Conservation (phyloP, 2,888 invertebrate genomes). For the Philaethria dido region DNA sequence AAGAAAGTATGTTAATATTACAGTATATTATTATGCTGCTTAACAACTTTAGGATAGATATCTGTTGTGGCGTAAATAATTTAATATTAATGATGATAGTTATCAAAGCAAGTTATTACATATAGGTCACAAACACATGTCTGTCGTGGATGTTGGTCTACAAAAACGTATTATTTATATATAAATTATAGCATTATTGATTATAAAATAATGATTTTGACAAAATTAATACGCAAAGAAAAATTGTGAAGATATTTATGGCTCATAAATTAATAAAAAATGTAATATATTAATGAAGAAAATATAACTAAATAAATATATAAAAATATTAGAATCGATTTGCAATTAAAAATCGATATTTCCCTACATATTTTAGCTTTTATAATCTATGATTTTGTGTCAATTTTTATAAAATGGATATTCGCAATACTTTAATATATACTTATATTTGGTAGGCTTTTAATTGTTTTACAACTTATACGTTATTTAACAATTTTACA, state of each 20-base stretch:
- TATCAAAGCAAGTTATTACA: neutral
- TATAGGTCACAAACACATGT: neutral
- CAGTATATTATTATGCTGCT: constrained; percentile 2
- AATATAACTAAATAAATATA: neutral
- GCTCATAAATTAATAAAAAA: too few relatives aligned
- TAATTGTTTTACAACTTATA: too few relatives aligned
- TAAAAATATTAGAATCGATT: neutral
- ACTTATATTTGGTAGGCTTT: too few relatives aligned
- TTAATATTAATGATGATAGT: constrained; percentile 8
- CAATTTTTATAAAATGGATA: too few relatives aligned
- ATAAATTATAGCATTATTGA: neutral
- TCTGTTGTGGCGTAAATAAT: constrained; percentile 15
- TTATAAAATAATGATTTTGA: neutral
- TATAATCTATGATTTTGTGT: too few relatives aligned
- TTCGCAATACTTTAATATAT: too few relatives aligned
- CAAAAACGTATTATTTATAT: neutral
- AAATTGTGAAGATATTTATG: too few relatives aligned
- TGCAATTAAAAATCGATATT: neutral
- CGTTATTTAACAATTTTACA: too few relatives aligned
- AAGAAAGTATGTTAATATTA: constrained; percentile 12
- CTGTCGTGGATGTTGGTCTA: neutral
- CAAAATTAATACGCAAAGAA: too few relatives aligned
- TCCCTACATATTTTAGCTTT: neutral
- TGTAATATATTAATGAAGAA: too few relatives aligned
- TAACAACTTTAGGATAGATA: constrained; percentile 8